A percentile compares a stretch with the other conserved stretches of the same genome.
phyloP scores from a whole-genome alignment of 1,140 invertebrate species.

The Neomicropteryx cornuta region DNA sequence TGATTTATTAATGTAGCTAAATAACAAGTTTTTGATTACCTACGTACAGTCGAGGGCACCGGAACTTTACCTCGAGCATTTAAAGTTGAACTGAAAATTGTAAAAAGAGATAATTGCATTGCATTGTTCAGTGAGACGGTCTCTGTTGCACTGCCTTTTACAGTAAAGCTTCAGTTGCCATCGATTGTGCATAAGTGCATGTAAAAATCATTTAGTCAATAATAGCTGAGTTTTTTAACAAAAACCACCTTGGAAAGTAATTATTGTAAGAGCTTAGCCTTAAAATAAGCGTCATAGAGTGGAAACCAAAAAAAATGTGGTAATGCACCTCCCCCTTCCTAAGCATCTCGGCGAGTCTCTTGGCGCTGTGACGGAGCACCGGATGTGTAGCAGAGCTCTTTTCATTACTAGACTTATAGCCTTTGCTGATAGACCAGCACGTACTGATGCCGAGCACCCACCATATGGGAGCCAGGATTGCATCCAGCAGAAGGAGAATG shows the following conservation, averaged over 20 bases:
- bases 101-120: too few relatives aligned
- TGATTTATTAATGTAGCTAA: too few relatives aligned
- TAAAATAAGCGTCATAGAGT: background rate
- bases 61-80: too few relatives aligned
- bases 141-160: background rate
- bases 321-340: constrained; percentile 29
- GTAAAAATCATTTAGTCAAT: background rate
- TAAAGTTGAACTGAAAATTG: too few relatives aligned
- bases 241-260: background rate
- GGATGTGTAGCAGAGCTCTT: constrained; percentile 21
- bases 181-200: background rate
- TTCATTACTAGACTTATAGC: too few relatives aligned
- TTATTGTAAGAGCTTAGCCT: background rate
- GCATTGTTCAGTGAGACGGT: background rate
- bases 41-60: too few relatives aligned
- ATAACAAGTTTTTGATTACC: too few relatives aligned
- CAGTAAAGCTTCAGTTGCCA: background rate
- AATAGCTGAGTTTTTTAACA: background rate
- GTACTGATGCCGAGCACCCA: constrained; percentile 20
- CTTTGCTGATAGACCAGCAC: constrained; percentile 16
- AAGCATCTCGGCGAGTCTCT: constrained; percentile 29
- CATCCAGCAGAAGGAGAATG: constrained; percentile 27
- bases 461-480: constrained; percentile 24
- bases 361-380: constrained; percentile 33
- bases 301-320: background rate